Conservation (phyloP, 1,140 invertebrate species). For the Drosophila neocordata region DNA sequence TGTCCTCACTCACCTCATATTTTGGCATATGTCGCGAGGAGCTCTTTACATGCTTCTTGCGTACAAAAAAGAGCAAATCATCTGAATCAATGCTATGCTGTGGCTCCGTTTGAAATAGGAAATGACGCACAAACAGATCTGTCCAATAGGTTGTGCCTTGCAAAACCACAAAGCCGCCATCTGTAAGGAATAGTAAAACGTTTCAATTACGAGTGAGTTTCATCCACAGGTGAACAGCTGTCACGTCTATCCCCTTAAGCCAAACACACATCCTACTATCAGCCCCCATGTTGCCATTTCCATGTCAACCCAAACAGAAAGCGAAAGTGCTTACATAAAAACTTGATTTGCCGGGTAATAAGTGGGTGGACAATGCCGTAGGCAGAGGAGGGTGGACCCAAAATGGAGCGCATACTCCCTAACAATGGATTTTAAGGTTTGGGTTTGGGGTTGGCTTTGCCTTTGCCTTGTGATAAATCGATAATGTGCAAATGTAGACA, state of each 20-base stretch:
- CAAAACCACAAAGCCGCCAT: slow-evolving; percentile 94
- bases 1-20: slow-evolving; percentile 87
- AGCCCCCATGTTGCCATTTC: too few relatives aligned
- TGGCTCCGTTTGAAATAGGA: slow-evolving; percentile 92
- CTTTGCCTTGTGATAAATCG: slow-evolving; percentile 56
- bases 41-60: slow-evolving; percentile 94
- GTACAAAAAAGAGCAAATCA: slow-evolving; percentile 97
- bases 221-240: slow-evolving; percentile 51
- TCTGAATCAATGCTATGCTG: slow-evolving; percentile 93
- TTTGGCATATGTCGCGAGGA: slow-evolving; percentile 93
- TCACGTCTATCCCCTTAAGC: neutral
- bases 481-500: slow-evolving; percentile 79
- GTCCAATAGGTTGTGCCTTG: slow-evolving; percentile 98
- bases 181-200: slow-evolving; percentile 83
- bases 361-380: neutral
- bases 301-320: slow-evolving; percentile 23
- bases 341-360: slow-evolving; percentile 10
- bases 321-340: slow-evolving; percentile 55
- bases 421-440: neutral
- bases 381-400: neutral
- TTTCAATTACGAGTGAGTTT: neutral
- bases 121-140: slow-evolving; percentile 96
- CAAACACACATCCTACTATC: too few relatives aligned
- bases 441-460: slow-evolving; percentile 42
- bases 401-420: slow-evolving; percentile 4